These are phyloP conservation scores for Polydesmus complanatus DNA, from an alignment of 2,888 invertebrate species.

Conservation along the genomic window DNA sequence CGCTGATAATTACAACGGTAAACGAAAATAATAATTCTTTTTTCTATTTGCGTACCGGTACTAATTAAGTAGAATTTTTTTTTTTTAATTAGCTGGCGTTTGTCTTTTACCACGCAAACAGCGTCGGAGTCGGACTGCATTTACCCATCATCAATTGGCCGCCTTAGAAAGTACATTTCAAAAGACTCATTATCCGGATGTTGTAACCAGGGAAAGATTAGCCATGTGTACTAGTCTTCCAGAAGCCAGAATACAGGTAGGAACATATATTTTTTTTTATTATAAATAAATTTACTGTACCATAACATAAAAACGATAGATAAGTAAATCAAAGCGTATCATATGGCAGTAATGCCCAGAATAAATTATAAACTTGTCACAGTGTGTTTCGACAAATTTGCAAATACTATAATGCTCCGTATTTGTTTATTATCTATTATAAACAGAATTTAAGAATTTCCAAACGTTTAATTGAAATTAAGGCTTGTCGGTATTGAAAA, in stretches of 20 bases:
- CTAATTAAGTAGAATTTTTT: neutral
- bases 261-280: neutral
- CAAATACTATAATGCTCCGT: too few relatives aligned
- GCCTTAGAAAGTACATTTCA: conserved; percentile 35
- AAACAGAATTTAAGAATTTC: too few relatives aligned
- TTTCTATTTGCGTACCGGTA: neutral
- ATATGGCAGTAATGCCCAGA: neutral
- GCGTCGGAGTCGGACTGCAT: conserved; percentile 35
- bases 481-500: too few relatives aligned
- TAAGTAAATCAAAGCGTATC: neutral
- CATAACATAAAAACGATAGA: neutral
- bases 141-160: conserved; percentile 36
- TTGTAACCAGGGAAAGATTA: conserved; percentile 35
- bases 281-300: neutral
- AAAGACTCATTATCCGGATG: conserved; percentile 38
- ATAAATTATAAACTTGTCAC: too few relatives aligned
- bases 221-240: conserved; percentile 37
- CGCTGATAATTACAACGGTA: neutral
- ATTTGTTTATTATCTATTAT: too few relatives aligned
- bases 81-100: neutral
- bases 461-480: too few relatives aligned
- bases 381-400: too few relatives aligned
- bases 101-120: conserved; percentile 29
- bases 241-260: conserved; percentile 37
- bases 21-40: neutral